Base-by-base conservation (phyloP, 2,888 invertebrate genomes). In the Drosophila glabriapex region DNA sequence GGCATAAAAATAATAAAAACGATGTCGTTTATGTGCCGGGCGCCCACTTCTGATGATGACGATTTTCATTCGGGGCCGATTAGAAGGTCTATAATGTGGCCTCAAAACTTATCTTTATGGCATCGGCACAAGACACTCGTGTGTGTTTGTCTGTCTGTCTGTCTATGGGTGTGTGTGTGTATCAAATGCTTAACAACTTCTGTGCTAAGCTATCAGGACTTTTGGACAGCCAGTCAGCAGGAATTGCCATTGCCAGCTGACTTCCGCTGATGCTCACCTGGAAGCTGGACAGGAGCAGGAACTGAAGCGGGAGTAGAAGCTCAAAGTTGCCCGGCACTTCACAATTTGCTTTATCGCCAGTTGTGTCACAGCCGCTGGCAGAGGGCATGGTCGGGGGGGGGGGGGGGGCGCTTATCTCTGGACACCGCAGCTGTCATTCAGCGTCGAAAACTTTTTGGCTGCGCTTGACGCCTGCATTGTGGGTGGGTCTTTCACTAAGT, bases 381-480 rank as follows among this genome's bases (percentile, higher is more conserved):
- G 68, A 65, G 56, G 58, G 33, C 28, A 54, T 52, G 46, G 31
- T 35, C n/a, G 33, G 14, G 28, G 37, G 56, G 37, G 62, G 71
- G 82, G 33, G 14, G 28, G 37, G 56, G 37, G 62, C 73, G 82
- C 82, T 82, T 82, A 82, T 82, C 82, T 82, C 68, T 76, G 84
- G 39, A 52, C 70, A 69, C 53, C 89, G 87, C 85, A 89, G 89
- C 85, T 86, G 85, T 86, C 85, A 85, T 85, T 90, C 89, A 80
- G 70, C 62, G 46, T 50, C 49, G 41, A 22, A 53, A 76, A 77
- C 62, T 70, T 86, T 90, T 74, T 68, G 76, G 56, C 81, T 84
- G 90, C 84, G 84, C 69, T 86, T 56, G 50, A 55, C 22, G 37
- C 65, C 52, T 79, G 79, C 79, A 74, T 14, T 73, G 65, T 41